Percentiles rank a stretch among this genome's conserved stretches.
phyloP scores from a whole-genome alignment of 2,113 vertebrate genomes.

The Sebastes fasciatus region DNA sequence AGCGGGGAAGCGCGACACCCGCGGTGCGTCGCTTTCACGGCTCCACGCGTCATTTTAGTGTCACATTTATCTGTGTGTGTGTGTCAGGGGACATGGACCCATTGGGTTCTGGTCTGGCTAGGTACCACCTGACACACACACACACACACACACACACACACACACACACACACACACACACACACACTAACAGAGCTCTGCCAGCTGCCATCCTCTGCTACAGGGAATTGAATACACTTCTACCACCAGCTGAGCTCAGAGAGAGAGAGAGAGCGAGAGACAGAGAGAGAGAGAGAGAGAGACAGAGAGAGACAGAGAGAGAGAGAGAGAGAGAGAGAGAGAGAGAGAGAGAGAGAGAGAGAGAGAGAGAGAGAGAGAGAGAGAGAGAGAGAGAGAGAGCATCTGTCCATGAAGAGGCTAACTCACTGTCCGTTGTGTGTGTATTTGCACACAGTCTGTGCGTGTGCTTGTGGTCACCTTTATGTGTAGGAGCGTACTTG shows the following conservation, averaged over 20 bases:
- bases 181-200: conserved; percentile 53
- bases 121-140: background rate
- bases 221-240: conserved; percentile 69
- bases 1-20: conserved; percentile 59
- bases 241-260: conserved; percentile 76
- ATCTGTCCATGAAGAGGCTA: conserved; percentile 38
- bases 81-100: conserved; percentile 50
- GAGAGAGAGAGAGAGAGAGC: conserved; percentile 29
- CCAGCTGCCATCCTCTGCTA: conserved; percentile 74
- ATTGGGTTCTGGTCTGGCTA: background rate
- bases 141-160: conserved; percentile 30
- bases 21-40: conserved; percentile 65
- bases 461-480: conserved; percentile 23
- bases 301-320: conserved; percentile 23
- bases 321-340: conserved; percentile 22
- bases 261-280: conserved; percentile 30
- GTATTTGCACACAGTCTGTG: background rate
- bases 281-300: conserved; percentile 14
- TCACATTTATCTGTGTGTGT: conserved; percentile 74
- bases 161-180: conserved; percentile 7
- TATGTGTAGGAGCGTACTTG: background rate
- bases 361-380: conserved; percentile 21
- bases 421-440: conserved; percentile 2
- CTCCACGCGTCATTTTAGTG: conserved; percentile 75
- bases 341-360: conserved; percentile 20